Base-by-base conservation (phyloP, 2,113 vertebrate species). In the Mungos mungo region DNA sequence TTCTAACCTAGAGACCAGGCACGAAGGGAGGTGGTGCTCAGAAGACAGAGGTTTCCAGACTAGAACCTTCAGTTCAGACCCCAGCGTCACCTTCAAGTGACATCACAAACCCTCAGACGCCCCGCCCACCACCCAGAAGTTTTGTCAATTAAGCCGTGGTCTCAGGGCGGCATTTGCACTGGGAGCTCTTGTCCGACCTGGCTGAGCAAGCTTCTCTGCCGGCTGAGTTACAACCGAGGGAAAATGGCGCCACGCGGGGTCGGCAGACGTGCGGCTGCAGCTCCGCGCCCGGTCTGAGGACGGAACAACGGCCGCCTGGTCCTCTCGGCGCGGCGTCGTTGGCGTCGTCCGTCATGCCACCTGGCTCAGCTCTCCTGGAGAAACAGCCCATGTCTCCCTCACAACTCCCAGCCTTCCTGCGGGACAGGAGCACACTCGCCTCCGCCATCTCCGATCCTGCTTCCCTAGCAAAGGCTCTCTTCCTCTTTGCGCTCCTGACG, bases 41-140 rank as follows among this genome's bases (percentile, higher is more conserved):
- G 72, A 92, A 60, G 27, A 7, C 2, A 21, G 45, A 72, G 38
- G 23, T 16, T 71, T 92, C 93, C 80, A 9, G 33, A 41, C 52
- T 33, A 8, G 76, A 93, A 92, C 5, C 25, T 88, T 72, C 25
- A 9, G 4, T 33, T 72, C 88, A 71, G 72, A 86, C 3, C 41
- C 60, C 47, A 33, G 4, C 38, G 47, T 85, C 71, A 80, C 5
- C 38, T 2, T 88, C 65, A n/a, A 19, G 85, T 92, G 93, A 95
- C 95, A 71, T 94, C 84, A 95, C 72, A 96, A 94, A 94, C 52
- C 79, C 65, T 80, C 72, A 65, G 79, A 72, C 82, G 45, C 47
- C 57, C 69, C 23, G 0, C 31, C 68, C 27, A 21, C 29, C 57
- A 31, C 45, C 35, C 35, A 68, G 23, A n/a, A n/a, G 54, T n/a